A percentile compares a stretch with the other conserved stretches of the same genome.
phyloP scores from a whole-genome alignment of 2,113 vertebrate species.

The Podocnemis expansa region DNA sequence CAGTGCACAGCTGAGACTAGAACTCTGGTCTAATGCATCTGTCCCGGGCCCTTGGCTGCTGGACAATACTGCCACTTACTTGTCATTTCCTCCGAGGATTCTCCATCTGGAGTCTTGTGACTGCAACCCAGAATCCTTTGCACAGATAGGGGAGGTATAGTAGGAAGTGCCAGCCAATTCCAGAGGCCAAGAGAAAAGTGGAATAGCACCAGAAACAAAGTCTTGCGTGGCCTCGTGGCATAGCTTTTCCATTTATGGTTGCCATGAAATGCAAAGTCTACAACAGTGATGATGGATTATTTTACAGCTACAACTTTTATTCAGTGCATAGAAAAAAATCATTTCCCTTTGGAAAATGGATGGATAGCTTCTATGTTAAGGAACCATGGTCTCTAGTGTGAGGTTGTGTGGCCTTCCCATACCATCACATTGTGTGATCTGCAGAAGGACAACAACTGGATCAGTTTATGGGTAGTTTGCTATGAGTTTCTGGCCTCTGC shows the following conservation, averaged over 20 bases:
- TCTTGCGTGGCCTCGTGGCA: not conserved
- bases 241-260: not conserved
- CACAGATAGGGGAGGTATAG: not conserved
- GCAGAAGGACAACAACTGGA: not conserved
- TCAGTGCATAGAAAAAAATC: not conserved
- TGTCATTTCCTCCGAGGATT: not conserved
- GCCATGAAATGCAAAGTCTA: rapidly evolving
- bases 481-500: not conserved
- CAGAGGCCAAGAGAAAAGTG: not conserved
- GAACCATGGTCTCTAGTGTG: not conserved
- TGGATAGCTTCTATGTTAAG: not conserved
- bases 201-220: not conserved
- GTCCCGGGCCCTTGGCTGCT: not conserved
- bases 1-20: not conserved
- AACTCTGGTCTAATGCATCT: not conserved
- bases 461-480: not conserved
- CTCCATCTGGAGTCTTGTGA: not conserved
- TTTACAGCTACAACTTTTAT: not conserved
- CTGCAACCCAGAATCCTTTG: not conserved
- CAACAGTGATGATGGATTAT: not conserved
- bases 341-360: not conserved
- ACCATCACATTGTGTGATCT: not conserved
- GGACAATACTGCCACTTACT: not conserved
- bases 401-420: not conserved
- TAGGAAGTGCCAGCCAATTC: not conserved